Evolutionary conservation across 2,113 vertebrate species (phyloP).

Genomic region (Raphicerus campestris): DNA sequence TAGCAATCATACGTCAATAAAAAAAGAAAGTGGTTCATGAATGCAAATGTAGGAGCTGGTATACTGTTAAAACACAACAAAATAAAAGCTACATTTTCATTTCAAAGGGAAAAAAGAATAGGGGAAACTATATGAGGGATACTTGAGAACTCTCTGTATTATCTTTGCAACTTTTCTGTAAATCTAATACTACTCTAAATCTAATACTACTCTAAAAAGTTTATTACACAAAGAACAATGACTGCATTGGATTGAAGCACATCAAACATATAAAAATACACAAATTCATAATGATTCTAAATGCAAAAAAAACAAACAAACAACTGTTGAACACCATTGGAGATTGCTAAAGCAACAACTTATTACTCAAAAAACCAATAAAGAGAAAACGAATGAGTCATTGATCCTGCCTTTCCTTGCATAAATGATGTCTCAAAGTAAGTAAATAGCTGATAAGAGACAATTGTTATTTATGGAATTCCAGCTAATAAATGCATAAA

Average conservation of each 20-base stretch:
- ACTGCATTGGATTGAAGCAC: not conserved
- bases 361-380: not conserved
- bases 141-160: not conserved
- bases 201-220: not conserved
- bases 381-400: not conserved
- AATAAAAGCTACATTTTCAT: not conserved
- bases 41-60: not conserved
- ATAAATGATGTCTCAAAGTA: not conserved
- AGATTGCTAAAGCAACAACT: not conserved
- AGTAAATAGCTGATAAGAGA: not conserved
- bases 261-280: not conserved
- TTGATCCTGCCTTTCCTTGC: not conserved
- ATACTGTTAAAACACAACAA: not conserved
- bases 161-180: not conserved
- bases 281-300: not conserved
- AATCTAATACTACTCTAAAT: not conserved
- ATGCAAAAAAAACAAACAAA: not conserved
- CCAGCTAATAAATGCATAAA: not conserved
- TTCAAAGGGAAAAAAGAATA: conserved; percentile 51
- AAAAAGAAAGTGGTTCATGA: not conserved
- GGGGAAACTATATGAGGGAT: not conserved
- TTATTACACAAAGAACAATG: not conserved
- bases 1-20: not conserved
- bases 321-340: not conserved
- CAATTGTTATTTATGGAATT: conserved; percentile 15